Conservation (phyloP, 2,113 vertebrate genomes). For the Scopus umbretta region DNA sequence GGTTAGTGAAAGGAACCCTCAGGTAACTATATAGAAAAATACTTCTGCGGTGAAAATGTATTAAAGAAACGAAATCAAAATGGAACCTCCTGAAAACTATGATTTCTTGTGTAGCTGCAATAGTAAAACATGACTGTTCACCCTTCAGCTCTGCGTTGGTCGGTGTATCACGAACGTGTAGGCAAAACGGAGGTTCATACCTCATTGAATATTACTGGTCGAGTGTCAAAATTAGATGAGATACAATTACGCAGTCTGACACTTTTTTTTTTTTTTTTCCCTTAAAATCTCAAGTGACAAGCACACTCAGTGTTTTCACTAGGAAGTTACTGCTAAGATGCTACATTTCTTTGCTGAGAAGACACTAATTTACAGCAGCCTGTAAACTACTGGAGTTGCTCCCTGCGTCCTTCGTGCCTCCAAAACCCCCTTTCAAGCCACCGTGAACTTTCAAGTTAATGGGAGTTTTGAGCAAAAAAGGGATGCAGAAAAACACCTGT, state of each 20-base stretch:
- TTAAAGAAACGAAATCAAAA: neutral
- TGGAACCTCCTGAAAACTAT: neutral
- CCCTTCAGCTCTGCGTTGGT: neutral
- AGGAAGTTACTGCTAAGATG: conserved; percentile 49
- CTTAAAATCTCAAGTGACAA: conserved; percentile 43
- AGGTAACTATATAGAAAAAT: conserved; percentile 23
- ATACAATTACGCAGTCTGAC: conserved; percentile 31
- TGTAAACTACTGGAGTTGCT: conserved; percentile 18
- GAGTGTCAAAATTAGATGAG: conserved; percentile 19
- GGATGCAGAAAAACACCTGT: neutral
- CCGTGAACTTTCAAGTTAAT: neutral
- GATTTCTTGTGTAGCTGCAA: neutral
- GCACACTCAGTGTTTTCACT: conserved; percentile 62
- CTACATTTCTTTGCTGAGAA: conserved; percentile 55
- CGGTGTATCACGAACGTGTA: neutral
- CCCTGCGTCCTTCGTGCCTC: neutral
- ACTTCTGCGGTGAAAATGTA: neutral
- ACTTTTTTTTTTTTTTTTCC: neutral
- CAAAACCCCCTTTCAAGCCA: neutral
- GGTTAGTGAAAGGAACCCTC: conserved; percentile 52
- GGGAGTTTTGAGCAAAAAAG: neutral
- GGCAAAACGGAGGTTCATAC: neutral
- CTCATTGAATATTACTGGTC: neutral
- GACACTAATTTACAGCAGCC: conserved; percentile 32
- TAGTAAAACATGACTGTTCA: conserved; percentile 4